Base-by-base conservation (phyloP, 2,797 vertebrate genomes). In the Sebastes trivittatus region DNA sequence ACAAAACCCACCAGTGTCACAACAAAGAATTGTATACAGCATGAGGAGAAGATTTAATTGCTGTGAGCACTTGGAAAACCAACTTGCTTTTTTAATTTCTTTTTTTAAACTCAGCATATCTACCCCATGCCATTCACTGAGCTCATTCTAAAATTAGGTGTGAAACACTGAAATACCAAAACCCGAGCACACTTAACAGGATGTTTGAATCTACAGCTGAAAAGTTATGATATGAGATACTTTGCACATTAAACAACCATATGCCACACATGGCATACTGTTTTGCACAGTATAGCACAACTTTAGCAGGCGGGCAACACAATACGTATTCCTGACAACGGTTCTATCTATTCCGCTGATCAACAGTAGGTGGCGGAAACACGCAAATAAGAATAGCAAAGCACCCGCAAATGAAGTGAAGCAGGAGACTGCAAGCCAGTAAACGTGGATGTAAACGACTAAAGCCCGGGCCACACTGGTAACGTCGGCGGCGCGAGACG, bases 41-140 rank as follows among this genome's bases (percentile, higher is more conserved):
- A 36, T 14, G 22, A 82, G 14, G 52, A 78, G 62, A 82, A 77
- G 62, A 82, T 70, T 79, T 84, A 80, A 78, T 70, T 84, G 73
- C 34, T 38, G 49, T 55, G 63, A 83, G 68, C 42, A 60, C 4
- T 62, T 62, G 14, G 60, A 76, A 59, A 72, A 83, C n/a, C 38
- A 78, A 61, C 76, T 25, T 42, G 20, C n/a, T 16, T 42, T 42
- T 42, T 42, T 42, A 42, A 42, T 42, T 42, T 42, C 14, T 42
- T 42, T 54, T 63, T 77, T 20, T 67, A 23, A 60, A 61, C 59
- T 56, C 67, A 68, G 27, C 56, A 29, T 38, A 72, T 64, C 36
- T 18, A 63, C 20, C 5, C 42, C 11, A 16, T 66, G 30, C 10
- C 25, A 61, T 70, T 75, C 30, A 46, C 14, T 14, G 61, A 72